These are phyloP conservation scores for Vidua macroura DNA, from an alignment of 2,113 vertebrate genomes.

Conservation along the genomic window DNA sequence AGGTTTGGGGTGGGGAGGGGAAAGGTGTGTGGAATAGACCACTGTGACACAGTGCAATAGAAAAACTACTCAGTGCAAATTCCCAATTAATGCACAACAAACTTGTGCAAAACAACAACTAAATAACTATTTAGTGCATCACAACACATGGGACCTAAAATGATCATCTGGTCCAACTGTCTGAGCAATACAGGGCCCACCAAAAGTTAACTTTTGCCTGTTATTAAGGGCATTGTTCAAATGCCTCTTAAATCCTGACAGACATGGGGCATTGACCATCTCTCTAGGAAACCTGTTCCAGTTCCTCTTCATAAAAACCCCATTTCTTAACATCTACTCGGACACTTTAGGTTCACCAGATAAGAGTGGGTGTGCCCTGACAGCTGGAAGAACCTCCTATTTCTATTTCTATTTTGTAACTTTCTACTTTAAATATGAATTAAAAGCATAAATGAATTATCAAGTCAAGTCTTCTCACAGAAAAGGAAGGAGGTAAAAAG, in stretches of 20 bases:
- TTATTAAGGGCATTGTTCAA: not conserved
- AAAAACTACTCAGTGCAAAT: too few relatives aligned
- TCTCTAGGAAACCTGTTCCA: not conserved
- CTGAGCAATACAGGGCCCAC: not conserved
- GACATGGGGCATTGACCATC: not conserved
- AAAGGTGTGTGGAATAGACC: too few relatives aligned
- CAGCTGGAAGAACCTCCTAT: not conserved
- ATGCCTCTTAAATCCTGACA: not conserved
- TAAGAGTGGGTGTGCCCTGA: not conserved
- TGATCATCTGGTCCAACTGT: not conserved
- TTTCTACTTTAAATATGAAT: not conserved
- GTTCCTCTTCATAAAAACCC: not conserved
- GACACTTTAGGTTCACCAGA: not conserved
- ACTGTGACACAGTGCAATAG: too few relatives aligned
- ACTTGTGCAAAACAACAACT: too few relatives aligned
- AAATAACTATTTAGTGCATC: too few relatives aligned
- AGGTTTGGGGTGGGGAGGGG: too few relatives aligned
- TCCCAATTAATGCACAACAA: too few relatives aligned
- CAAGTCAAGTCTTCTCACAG: not conserved
- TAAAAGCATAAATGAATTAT: not conserved
- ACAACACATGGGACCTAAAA: not conserved
- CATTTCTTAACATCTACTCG: not conserved
- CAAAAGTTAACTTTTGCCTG: not conserved
- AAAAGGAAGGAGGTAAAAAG: not conserved
- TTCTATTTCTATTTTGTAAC: not conserved